phyloP scores from a whole-genome alignment of 2,888 invertebrate genomes.

The Drosophila affinis region DNA sequence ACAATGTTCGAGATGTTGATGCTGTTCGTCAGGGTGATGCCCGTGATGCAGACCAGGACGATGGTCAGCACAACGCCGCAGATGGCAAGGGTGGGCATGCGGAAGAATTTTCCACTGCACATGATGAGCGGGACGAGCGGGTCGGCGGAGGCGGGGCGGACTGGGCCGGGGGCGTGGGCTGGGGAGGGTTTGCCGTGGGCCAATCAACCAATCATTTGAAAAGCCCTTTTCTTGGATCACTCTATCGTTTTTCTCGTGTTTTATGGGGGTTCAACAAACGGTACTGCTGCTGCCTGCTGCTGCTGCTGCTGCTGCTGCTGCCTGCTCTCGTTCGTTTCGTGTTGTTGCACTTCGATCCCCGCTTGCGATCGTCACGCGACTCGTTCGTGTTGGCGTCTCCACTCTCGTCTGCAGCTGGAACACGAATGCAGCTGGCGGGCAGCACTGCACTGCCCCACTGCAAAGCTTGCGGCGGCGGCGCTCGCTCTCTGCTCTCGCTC shows the following conservation, averaged over 20 bases:
- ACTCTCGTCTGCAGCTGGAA: conserved; percentile 33
- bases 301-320: neutral
- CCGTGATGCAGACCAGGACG: conserved; percentile 85
- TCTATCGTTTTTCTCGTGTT: neutral
- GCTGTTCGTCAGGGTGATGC: conserved; percentile 84
- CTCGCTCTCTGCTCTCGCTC: neutral
- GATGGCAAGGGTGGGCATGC: conserved; percentile 83
- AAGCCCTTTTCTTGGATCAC: neutral
- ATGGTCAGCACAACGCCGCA: conserved; percentile 84
- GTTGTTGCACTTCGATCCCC: conserved; percentile 8
- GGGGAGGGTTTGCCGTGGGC: neutral
- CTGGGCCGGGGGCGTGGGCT: neutral
- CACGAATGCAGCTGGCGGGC: conserved; percentile 51
- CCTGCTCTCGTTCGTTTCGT: neutral
- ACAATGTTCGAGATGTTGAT: conserved; percentile 83
- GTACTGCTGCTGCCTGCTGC: neutral
- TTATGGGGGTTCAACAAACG: conserved; percentile 15
- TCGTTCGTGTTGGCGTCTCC: conserved; percentile 39
- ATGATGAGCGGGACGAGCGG: conserved; percentile 61
- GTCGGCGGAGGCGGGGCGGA: neutral
- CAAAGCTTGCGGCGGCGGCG: conserved; percentile 4
- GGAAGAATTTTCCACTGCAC: conserved; percentile 83
- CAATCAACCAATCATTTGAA: neutral
- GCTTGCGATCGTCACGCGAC: conserved; percentile 27
- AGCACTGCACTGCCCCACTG: conserved; percentile 20